A percentile compares a stretch with the other conserved stretches of the same genome.
These are phyloP conservation scores for Fulica atra DNA, from an alignment of 2,113 vertebrate genomes.

Conservation along the genomic window DNA sequence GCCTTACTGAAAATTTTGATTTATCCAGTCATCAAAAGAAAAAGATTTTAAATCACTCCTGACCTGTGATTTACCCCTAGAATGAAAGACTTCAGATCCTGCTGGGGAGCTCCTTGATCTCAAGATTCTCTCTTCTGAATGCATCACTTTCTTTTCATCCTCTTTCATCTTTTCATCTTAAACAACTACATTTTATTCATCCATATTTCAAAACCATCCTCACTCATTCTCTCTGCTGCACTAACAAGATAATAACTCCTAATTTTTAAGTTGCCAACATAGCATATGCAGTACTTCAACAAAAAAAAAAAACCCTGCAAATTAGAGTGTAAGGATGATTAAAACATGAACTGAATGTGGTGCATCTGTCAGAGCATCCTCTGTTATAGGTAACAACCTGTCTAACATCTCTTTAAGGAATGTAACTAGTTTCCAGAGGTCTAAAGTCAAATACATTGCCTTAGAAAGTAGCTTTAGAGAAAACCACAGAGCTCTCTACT, in stretches of 20 bases:
- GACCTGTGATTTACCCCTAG: conserved; percentile 15
- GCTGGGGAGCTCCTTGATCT: conserved; percentile 5
- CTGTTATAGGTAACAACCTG: conserved; percentile 71
- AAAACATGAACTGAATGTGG: conserved; percentile 36
- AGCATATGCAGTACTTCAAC: conserved; percentile 14
- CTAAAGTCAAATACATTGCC: conserved; percentile 79
- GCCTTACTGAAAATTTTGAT: not conserved
- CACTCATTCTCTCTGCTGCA: not conserved
- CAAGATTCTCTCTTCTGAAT: conserved; percentile 2
- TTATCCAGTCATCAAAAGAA: not conserved
- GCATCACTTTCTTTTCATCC: not conserved
- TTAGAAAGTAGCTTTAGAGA: conserved; percentile 73
- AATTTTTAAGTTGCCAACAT: conserved; percentile 18
- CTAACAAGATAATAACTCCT: not conserved
- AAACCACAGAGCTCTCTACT: conserved; percentile 73
- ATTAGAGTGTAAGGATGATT: conserved; percentile 63
- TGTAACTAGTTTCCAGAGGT: conserved; percentile 74
- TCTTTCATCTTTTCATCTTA: conserved; percentile 36
- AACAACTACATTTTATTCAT: conserved; percentile 8
- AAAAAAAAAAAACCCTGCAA: conserved; percentile 32
- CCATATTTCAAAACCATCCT: conserved; percentile 22
- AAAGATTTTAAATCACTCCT: conserved; percentile 13
- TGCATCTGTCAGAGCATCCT: conserved; percentile 63
- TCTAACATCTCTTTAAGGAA: conserved; percentile 74
- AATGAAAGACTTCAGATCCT: conserved; percentile 19